Base-by-base conservation (phyloP, 2,888 invertebrate genomes). In the Bombylius discolor region DNA sequence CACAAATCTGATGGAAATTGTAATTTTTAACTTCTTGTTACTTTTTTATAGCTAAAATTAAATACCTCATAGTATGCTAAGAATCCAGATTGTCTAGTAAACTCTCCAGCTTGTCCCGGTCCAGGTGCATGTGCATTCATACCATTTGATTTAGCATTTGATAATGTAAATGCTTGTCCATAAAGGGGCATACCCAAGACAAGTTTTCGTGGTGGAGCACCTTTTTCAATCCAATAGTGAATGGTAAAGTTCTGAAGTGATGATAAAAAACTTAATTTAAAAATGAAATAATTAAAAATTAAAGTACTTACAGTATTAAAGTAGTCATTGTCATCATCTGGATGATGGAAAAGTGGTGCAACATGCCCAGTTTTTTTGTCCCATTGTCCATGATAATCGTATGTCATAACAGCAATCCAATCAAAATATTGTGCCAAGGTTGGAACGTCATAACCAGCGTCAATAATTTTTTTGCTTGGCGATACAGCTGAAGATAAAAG, bases 321-420 rank as follows among this genome's bases (percentile, higher is more conserved):
- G 68, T 85, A 89, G 47, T 82, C 81, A 55, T 81, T 83, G 59
- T 87, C 89, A 66, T 91, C 91, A 49, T 89, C 85, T 4, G 87
- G 85, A 68, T 91, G 89, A 66, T 85, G 80, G 64, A 83, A 90
- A 47, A 93, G 71, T 0, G 92, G 93, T 1, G 92, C 89, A 0
- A 92, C 88, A 66, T 93, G 93, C 0, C 92, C 93, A 1, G 92
- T 93, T 69, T 86, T 86, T 68, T 89, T 89, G 65, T 92, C 92
- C 92, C 92, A 93, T 65, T 90, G 90, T 0, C 92, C 92, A 63
- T 92, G 91, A 74, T 84, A 91, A 67, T 93, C 93, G 65, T 93
- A 93, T 0, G 90, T 86, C 93, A 93, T 93, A 0, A 93, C 89
- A 1, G 91, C 88, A 51, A 93, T 87, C 89, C 91, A 92, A 68